Evolutionary conservation across 2,797 vertebrate genomes (phyloP), one percentile per base, ranked within the genome.

Genomic region (Dendrocincla fuliginosa): DNA sequence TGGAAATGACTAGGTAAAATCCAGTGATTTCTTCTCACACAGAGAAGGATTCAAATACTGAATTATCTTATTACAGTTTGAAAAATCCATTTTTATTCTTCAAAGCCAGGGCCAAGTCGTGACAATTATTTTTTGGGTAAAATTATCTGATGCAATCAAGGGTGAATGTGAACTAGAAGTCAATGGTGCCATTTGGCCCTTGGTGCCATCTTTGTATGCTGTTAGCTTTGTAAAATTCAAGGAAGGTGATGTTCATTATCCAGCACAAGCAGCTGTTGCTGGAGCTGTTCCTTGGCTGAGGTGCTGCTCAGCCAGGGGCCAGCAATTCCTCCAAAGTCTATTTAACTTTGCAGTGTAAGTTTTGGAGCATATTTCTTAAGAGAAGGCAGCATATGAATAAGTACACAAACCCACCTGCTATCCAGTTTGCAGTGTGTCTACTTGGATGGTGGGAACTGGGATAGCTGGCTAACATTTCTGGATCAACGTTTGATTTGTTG

Each of bases 261-360:
- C 57, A 27, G 53, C 47, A 64, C 0, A 0, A 84, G 39, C 89
- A 95, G 89, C 87, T 81, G 93, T 50, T 89, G 60, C 55, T 81
- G 76, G 73, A 93, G 84, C 82, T 85, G 65, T 89, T 95, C 92
- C 53, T 49, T 55, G 49, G 30, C 33, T 84, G 73, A 42, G 87
- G 65, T 71, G 82, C 76, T 91, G 87, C 57, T 71, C 73, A 65
- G 49, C 25, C 27, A 79, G 53, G 8, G 33, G 23, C 28, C 41
- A 78, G 63, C 57, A 89, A 35, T 75, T 91, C 79, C 69, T 91
- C 28, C 49, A 35, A 57, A 67, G 23, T 6, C 11, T 32, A 53
- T 64, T 79, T 83, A 74, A 91, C 75, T 81, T 61, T 84, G 35
- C 55, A 68, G 25, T 56, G 19, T 28, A 47, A 55, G 24, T 47